Conservation (phyloP, 1,140 invertebrate genomes). For the Dreissena rostriformis region DNA sequence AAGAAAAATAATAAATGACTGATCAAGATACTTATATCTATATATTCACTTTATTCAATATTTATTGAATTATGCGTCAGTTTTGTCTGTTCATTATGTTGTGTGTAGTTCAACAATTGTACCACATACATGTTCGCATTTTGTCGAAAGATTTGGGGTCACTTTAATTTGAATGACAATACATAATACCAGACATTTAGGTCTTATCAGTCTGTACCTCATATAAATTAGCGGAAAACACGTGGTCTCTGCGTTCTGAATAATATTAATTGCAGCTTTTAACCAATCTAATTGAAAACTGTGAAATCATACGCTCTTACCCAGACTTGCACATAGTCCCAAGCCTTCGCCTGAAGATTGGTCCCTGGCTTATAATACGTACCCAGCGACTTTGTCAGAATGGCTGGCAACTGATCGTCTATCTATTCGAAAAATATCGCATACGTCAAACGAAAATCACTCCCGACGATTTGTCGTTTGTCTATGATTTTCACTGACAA, state of each 20-base stretch:
- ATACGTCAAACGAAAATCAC: neutral
- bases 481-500: neutral
- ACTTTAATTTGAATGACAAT: neutral
- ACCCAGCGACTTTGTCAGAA: slow-evolving; percentile 47
- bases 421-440: slow-evolving; percentile 36
- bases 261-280: neutral
- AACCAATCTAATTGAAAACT: neutral
- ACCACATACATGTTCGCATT: neutral
- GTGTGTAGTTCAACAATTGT: too few relatives aligned
- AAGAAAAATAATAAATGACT: too few relatives aligned
- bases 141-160: neutral
- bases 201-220: neutral
- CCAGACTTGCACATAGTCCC: slow-evolving; percentile 59
- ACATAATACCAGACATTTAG: neutral
- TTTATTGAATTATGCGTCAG: too few relatives aligned
- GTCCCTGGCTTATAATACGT: slow-evolving; percentile 50
- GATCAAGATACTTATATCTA: too few relatives aligned
- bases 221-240: too few relatives aligned
- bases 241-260: neutral
- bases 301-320: slow-evolving; percentile 22
- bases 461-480: neutral
- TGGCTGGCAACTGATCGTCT: slow-evolving; percentile 38
- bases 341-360: slow-evolving; percentile 52
- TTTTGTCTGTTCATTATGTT: too few relatives aligned
- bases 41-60: too few relatives aligned